phyloP scores from a whole-genome alignment of 1,140 invertebrate species.

The Pseudomyrmex dendroicus region DNA sequence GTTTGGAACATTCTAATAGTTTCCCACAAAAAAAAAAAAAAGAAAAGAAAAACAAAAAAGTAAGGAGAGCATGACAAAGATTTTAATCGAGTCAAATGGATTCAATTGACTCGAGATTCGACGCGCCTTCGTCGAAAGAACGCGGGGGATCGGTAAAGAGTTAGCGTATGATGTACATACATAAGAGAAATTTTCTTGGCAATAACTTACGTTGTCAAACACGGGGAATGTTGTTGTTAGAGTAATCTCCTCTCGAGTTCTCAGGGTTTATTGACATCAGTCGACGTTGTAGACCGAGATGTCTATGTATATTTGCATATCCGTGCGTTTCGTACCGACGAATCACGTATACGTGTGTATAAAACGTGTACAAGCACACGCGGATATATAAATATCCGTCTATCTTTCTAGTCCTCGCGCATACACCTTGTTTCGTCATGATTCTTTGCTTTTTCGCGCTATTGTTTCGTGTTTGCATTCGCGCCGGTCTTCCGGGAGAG shows the following conservation, averaged over 20 bases:
- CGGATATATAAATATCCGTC: constrained; percentile 39
- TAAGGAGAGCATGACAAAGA: neutral
- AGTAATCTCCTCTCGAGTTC: constrained; percentile 49
- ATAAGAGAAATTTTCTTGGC: constrained; percentile 31
- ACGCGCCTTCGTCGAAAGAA: neutral
- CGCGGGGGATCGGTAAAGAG: neutral
- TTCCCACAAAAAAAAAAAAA: neutral
- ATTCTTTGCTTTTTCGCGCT: constrained; percentile 8
- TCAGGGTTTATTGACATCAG: constrained; percentile 54
- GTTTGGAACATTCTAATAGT: neutral
- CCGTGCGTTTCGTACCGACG: constrained; percentile 24
- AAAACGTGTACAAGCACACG: constrained; percentile 32
- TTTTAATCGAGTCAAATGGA: neutral
- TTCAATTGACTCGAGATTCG: neutral
- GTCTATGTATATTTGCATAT: constrained; percentile 56
- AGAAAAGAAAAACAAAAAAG: neutral
- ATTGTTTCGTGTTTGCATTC: constrained; percentile 27
- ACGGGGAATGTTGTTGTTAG: constrained; percentile 42
- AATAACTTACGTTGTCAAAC: constrained; percentile 54
- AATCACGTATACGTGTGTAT: neutral
- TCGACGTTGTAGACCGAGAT: constrained; percentile 39
- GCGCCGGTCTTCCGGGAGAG: neutral
- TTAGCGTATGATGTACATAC: constrained; percentile 3
- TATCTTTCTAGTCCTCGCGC: constrained; percentile 9
- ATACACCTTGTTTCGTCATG: neutral